Conservation (phyloP, 2,113 vertebrate species). For the Pipa parva region DNA sequence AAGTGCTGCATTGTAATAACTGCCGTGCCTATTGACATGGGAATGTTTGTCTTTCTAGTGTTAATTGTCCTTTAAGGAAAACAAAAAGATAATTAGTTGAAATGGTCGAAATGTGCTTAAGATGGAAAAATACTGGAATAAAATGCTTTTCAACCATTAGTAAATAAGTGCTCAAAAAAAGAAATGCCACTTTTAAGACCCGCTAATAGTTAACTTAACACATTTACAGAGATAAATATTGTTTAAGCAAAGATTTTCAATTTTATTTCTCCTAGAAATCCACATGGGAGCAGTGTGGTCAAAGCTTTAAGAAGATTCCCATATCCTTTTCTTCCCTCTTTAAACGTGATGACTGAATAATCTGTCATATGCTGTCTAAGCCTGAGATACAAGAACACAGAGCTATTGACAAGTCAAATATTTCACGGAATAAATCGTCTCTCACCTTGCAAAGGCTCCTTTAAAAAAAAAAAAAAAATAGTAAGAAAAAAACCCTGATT, state of each 20-base stretch:
- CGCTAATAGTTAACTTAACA: too few species aligned
- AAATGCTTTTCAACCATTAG: too few species aligned
- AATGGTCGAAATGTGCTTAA: too few species aligned
- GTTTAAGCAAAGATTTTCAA: not conserved
- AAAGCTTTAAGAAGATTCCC: slow-evolving; percentile 59
- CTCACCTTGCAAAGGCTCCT: slow-evolving; percentile 66
- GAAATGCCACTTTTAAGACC: too few species aligned
- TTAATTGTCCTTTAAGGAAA: too few species aligned
- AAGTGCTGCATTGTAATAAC: too few species aligned
- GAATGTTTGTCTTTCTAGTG: too few species aligned
- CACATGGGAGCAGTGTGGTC: slow-evolving; percentile 79
- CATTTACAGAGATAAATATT: too few species aligned
- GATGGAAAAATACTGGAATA: too few species aligned
- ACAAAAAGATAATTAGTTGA: too few species aligned
- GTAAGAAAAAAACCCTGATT: slow-evolving; percentile 58
- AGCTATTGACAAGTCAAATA: slow-evolving; percentile 68
- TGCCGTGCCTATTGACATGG: too few species aligned
- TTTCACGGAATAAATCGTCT: slow-evolving; percentile 69
- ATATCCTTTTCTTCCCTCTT: slow-evolving; percentile 17
- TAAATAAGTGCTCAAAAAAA: too few species aligned
- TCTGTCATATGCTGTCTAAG: slow-evolving; percentile 56
- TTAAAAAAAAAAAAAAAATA: slow-evolving; percentile 62
- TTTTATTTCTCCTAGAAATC: slow-evolving; percentile 54
- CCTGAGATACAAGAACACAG: slow-evolving; percentile 51
- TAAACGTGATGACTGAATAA: slow-evolving; percentile 50